A percentile compares a stretch with the other conserved stretches of the same genome.
Evolutionary conservation across 2,113 vertebrate species (phyloP).

Genomic region (Dromas ardeola): DNA sequence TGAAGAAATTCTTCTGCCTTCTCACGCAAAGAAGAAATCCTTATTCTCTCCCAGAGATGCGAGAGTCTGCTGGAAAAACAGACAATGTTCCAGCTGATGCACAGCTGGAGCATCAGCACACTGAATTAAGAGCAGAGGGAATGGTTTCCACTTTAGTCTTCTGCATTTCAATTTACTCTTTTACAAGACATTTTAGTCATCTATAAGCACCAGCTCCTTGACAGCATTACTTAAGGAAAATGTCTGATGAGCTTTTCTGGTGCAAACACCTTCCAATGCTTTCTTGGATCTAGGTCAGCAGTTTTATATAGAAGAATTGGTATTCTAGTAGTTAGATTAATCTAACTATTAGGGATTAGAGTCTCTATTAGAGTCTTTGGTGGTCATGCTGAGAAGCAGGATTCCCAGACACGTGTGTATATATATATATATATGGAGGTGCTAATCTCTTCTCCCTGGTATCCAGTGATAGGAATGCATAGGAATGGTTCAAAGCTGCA

Average conservation of each 20-base stretch:
- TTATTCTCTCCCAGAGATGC: neutral
- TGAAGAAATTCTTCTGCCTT: neutral
- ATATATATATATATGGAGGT: neutral
- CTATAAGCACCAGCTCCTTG: neutral
- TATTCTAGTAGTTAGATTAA: neutral
- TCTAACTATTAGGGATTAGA: neutral
- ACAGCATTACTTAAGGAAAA: neutral
- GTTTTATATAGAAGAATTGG: neutral
- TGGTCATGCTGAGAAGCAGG: neutral
- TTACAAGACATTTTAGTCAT: neutral
- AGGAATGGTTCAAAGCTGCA: neutral
- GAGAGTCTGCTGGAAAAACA: neutral
- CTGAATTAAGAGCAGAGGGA: neutral
- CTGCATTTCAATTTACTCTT: neutral
- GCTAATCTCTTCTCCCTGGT: neutral
- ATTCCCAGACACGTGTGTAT: neutral
- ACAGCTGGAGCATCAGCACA: neutral
- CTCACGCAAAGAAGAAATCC: neutral
- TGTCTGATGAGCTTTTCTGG: neutral
- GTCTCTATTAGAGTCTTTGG: neutral
- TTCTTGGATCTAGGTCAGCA: neutral
- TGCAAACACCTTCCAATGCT: neutral
- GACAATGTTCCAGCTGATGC: neutral
- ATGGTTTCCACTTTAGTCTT: neutral
- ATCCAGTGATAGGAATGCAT: neutral